phyloP scores from a whole-genome alignment of 2,797 vertebrate species.

The Acropternis orthonyx region DNA sequence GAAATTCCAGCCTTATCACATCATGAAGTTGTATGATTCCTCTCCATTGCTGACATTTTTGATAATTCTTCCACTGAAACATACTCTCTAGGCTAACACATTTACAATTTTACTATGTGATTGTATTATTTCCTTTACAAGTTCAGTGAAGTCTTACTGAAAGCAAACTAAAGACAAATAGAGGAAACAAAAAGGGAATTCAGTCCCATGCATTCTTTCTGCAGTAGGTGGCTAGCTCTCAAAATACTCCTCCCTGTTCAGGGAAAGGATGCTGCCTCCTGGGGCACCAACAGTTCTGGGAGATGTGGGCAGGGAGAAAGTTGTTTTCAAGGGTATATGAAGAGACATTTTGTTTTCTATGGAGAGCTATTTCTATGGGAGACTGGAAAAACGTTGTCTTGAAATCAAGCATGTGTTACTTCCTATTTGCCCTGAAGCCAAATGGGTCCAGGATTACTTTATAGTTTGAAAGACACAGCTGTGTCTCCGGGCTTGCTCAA shows the following conservation, averaged over 20 bases:
- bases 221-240: not conserved
- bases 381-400: not conserved
- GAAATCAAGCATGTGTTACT: not conserved
- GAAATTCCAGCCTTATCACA: not conserved
- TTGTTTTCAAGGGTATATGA: not conserved
- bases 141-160: not conserved
- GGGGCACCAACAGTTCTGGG: not conserved
- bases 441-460: not conserved
- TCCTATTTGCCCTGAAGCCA: not conserved
- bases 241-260: not conserved
- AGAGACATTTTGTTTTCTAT: not conserved
- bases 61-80: not conserved
- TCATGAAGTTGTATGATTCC: not conserved
- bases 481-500: not conserved
- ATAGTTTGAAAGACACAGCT: not conserved
- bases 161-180: not conserved
- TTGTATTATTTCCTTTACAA: not conserved
- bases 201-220: not conserved
- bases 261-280: not conserved
- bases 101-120: not conserved
- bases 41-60: not conserved
- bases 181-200: not conserved
- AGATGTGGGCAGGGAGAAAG: not conserved
- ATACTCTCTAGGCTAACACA: not conserved
- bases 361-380: not conserved